Conservation (phyloP, 2,797 vertebrate species). For the Lagodon rhomboides region DNA sequence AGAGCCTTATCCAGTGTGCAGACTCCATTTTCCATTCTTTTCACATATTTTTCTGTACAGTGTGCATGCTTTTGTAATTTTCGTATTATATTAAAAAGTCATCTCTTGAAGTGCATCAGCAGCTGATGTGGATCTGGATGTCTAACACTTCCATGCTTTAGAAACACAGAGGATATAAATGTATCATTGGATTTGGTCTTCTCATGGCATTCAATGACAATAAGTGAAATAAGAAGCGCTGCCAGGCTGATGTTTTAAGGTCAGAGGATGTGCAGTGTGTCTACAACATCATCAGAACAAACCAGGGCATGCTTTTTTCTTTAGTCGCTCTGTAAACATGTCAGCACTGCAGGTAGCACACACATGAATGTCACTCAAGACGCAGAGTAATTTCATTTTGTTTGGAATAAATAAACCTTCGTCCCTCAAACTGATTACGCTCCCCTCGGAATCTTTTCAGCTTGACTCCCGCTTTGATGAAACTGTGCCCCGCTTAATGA, state of each 20-base stretch:
- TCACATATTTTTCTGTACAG: too few relatives aligned
- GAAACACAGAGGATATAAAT: conserved; percentile 11
- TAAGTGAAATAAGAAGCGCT: conserved; percentile 18
- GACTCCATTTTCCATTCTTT: too few relatives aligned
- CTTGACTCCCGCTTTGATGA: conserved; percentile 83
- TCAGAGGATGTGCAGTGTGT: conserved; percentile 16
- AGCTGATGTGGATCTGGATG: neutral
- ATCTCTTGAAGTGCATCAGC: neutral
- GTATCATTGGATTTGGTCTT: neutral
- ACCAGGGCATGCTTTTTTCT: conserved; percentile 27
- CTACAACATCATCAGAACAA: conserved; percentile 40
- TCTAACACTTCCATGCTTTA: neutral
- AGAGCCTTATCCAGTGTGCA: too few relatives aligned
- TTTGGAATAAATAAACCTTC: conserved; percentile 84
- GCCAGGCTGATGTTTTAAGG: conserved; percentile 38
- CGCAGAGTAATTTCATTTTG: conserved; percentile 83
- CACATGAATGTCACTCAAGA: conserved; percentile 81
- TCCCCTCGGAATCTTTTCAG: conserved; percentile 77
- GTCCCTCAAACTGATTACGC: conserved; percentile 81
- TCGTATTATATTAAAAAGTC: too few relatives aligned
- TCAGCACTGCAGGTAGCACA: conserved; percentile 74
- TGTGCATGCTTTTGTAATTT: too few relatives aligned
- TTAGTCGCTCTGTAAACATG: conserved; percentile 81
- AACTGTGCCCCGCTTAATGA: conserved; percentile 82
- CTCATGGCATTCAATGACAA: conserved; percentile 34